Evolutionary conservation across 2,888 invertebrate species (phyloP).

Genomic region (Sicus ferrugineus): DNA sequence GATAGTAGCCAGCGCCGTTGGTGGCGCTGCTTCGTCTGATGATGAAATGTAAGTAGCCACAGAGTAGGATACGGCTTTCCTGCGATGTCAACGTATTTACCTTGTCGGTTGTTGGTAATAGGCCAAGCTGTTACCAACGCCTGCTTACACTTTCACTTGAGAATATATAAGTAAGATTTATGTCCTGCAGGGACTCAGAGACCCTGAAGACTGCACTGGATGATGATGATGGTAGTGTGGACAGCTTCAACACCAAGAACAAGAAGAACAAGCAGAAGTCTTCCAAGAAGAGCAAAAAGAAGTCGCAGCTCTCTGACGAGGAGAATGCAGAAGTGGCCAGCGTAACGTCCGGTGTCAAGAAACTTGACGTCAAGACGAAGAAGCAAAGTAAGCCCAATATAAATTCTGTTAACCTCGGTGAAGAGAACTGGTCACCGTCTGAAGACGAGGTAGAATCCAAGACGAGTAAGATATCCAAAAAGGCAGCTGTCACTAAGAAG

Average conservation of each 20-base stretch:
- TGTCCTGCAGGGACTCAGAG: constrained; percentile 70
- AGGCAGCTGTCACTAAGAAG: constrained; percentile 62
- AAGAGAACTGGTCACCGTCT: constrained; percentile 39
- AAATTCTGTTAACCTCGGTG: constrained; percentile 4
- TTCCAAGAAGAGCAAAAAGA: constrained; percentile 57
- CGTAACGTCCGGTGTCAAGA: constrained; percentile 67
- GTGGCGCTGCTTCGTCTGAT: constrained; percentile 66
- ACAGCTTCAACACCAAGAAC: constrained; percentile 61
- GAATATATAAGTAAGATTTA: not conserved
- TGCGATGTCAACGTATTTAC: no score
- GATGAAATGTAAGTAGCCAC: constrained; percentile 76
- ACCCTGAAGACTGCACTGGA: constrained; percentile 51
- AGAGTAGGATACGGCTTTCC: no score
- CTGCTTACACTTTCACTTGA: not conserved
- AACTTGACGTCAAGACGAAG: constrained; percentile 68
- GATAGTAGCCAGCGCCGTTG: constrained; percentile 64
- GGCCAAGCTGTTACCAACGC: no score
- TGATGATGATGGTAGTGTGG: constrained; percentile 48
- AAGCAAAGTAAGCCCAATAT: constrained; percentile 35
- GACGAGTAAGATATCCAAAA: constrained; percentile 52
- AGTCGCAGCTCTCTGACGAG: constrained; percentile 52
- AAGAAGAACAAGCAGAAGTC: constrained; percentile 62
- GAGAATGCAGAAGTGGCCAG: constrained; percentile 64
- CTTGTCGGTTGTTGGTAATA: no score
- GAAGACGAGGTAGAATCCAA: constrained; percentile 46